phyloP scores from a whole-genome alignment of 2,113 vertebrate genomes.

The Miniopterus natalensis region DNA sequence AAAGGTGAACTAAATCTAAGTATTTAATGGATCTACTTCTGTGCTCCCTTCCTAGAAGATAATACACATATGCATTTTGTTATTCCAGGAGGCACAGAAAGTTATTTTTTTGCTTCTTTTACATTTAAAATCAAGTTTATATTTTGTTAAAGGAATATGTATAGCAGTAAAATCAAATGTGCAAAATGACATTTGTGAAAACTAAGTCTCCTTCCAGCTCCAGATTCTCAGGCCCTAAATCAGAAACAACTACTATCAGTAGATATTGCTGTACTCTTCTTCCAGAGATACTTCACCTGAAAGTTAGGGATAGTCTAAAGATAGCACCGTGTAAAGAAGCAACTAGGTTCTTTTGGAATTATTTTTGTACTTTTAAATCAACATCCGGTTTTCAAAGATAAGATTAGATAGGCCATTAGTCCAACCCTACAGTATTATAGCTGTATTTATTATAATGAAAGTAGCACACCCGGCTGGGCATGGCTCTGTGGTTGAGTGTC shows the following conservation, averaged over 20 bases:
- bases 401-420: neutral
- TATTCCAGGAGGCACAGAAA: neutral
- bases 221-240: neutral
- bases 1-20: neutral
- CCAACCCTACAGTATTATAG: neutral
- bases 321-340: neutral
- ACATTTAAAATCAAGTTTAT: conserved; percentile 15
- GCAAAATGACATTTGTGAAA: neutral
- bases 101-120: neutral
- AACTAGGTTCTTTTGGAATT: conserved; percentile 7
- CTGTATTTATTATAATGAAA: neutral
- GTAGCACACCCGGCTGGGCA: neutral
- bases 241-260: neutral
- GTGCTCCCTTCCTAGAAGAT: neutral
- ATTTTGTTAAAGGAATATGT: neutral
- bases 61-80: neutral
- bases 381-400: neutral
- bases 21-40: neutral
- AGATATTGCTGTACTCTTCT: neutral
- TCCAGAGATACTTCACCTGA: neutral
- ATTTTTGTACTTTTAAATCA: conserved; percentile 16
- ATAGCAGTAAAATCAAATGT: neutral
- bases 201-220: neutral
- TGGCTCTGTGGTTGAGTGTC: too few relatives aligned
- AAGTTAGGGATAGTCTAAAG: neutral